Evolutionary conservation across 37 sponge, comb jelly and placozoan genomes (phyloP), one percentile per base, ranked within the genome.

Genomic region (Chondrosia reniformis): DNA sequence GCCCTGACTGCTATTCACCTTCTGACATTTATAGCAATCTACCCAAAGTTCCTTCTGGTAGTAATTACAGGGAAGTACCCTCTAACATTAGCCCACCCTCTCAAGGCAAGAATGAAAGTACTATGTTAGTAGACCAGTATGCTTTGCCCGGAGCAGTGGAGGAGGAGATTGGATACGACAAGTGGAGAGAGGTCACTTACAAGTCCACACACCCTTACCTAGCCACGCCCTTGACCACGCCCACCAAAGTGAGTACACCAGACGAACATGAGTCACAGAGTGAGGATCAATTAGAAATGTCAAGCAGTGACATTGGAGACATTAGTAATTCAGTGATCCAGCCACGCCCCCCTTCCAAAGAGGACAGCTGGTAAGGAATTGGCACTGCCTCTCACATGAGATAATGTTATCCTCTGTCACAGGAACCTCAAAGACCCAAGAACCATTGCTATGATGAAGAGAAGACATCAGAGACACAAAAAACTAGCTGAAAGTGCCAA

Each of bases 361-460:
- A 6, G 10, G 22, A 59, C 61, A 30, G 30, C 6, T 59, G 61
- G 61, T 59, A 59, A 30, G 61, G n/a, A 13, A 5, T 59, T 59
- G 22, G 61, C 7, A 13, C 28, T 59, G 61, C 8, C 28, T 13
- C 6, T 49, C 15, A 59, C 17, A 13, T 13, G 30, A 6, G n/a
- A 13, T 13, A 6, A 7, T 55, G 30, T 19, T 31, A 44, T 64
- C 30, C 7, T 49, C 46, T 32, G 17, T 57, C 25, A 15, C 58
- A 85, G 86, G 86, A 76, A 66, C n/a, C 52, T 85, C 41, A 63
- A 39, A 5, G 64, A n/a, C 34, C 31, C 42, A 4, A 49, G 55
- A 6, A 80, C 86, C 3, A 80, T 72, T 22, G 67, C 74, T 2
- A 56, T 80, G 55, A 85, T 85, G 80, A 55, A 49, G 55, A 79